Percentiles rank a stretch among this genome's conserved stretches.
Conservation (phyloP, 2,797 vertebrate genomes). For the Sebastes itinus region DNA sequence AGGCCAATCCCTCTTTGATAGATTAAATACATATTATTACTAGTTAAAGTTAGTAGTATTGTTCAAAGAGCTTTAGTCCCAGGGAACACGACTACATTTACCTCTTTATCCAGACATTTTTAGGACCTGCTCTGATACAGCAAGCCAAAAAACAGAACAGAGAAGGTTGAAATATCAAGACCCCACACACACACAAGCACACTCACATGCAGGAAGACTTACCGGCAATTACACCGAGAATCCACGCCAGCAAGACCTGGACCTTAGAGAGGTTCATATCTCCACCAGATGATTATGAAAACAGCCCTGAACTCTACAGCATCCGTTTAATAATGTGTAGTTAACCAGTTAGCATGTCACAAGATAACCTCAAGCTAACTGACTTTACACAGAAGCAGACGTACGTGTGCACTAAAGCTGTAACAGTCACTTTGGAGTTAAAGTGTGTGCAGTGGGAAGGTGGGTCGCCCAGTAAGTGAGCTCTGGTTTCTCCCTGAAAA, state of each 20-base stretch:
- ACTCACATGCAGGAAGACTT: conserved; percentile 30
- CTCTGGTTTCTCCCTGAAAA: conserved; percentile 50
- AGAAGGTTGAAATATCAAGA: neutral
- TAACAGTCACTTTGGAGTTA: neutral
- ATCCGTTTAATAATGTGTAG: neutral
- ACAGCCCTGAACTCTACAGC: conserved; percentile 15
- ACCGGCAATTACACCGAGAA: conserved; percentile 51
- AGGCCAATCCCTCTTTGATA: neutral
- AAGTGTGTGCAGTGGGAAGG: conserved; percentile 12
- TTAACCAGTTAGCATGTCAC: neutral
- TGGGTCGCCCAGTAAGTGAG: conserved; percentile 29
- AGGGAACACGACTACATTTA: neutral
- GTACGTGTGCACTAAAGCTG: neutral
- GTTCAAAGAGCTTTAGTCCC: neutral
- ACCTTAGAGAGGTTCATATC: conserved; percentile 54
- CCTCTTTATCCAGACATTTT: neutral
- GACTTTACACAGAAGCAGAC: neutral
- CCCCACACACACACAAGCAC: neutral
- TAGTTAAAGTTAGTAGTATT: neutral
- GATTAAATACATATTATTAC: neutral
- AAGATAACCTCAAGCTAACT: neutral
- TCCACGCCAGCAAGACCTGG: conserved; percentile 47
- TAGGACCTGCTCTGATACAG: neutral
- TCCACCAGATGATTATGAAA: neutral
- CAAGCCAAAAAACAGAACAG: neutral